Base-by-base conservation (phyloP, 2,888 invertebrate genomes). In the Leptinotarsa tumamoca region DNA sequence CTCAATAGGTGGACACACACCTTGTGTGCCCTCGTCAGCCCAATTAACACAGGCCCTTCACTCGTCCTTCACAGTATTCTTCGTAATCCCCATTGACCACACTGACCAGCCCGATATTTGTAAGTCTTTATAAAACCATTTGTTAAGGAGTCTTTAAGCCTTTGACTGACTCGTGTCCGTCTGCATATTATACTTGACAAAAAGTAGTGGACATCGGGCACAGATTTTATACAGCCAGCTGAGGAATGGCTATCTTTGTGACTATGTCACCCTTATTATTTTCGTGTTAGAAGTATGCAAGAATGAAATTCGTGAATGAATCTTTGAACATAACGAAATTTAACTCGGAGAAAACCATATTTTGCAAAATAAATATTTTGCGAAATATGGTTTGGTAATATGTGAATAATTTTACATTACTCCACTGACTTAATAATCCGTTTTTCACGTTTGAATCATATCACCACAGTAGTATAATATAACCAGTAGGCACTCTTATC, bases 11-110 rank as follows among this genome's bases (percentile, higher is more conserved):
- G 83, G 83, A 84, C 84, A 83, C 83, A 83, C 84, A 84, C 86
- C 87, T 87, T 86, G 86, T 83, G 83, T 79, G 81, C 84, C 82
- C 85, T 85, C 85, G 86, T 87, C 87, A 87, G 81, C 84, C 86
- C 87, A 87, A 87, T 88, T 88, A 87, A 86, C 86, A 84, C 85
- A 85, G 85, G 86, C 86, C 85, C 85, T 84, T 85, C 85, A 84
- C 80, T 63, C 33, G 63, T 43, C 43, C 43, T 63, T 43, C 33
- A 33, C 76, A 80, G 82, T 83, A 83, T 84, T 84, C 83, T 81
- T 83, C 82, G 80, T 84, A 84, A 84, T 84, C 84, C 83, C 83
- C 75, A 83, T 84, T 84, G 84, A 84, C 82, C 81, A 69, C 75
- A 75, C 74, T 76, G 81, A 75, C 77, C 75, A 74, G 78, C 77